These are phyloP conservation scores for Carassius auratus DNA, from an alignment of 2,113 vertebrate genomes.

Conservation along the genomic window DNA sequence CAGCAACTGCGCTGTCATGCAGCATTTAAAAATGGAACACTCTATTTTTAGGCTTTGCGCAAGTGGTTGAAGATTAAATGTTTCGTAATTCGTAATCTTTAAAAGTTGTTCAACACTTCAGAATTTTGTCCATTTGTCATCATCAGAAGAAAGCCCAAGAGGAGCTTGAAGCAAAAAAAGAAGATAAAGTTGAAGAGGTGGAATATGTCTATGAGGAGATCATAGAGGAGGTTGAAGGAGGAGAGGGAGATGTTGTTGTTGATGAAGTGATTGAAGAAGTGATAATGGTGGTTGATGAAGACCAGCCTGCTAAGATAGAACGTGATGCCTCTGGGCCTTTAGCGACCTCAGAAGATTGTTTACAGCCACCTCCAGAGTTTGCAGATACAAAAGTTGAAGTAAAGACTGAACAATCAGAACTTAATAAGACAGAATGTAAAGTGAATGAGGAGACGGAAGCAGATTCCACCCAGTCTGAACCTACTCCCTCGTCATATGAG, in stretches of 20 bases:
- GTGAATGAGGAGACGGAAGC: slow-evolving; percentile 54
- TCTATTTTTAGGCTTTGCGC: slow-evolving; percentile 32
- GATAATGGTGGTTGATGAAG: slow-evolving; percentile 48
- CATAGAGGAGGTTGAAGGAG: slow-evolving; percentile 64
- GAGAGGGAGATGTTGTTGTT: slow-evolving; percentile 65
- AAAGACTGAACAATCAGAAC: slow-evolving; percentile 43
- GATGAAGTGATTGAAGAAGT: slow-evolving; percentile 69
- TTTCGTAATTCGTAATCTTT: slow-evolving; percentile 3
- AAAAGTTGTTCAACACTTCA: neutral
- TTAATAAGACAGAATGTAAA: slow-evolving; percentile 31
- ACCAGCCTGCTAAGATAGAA: slow-evolving; percentile 8
- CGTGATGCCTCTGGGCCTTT: neutral
- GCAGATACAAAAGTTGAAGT: slow-evolving; percentile 40
- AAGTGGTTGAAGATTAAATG: slow-evolving; percentile 12
- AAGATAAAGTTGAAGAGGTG: slow-evolving; percentile 49
- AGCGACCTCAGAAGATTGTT: slow-evolving; percentile 17
- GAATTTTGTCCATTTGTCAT: slow-evolving; percentile 17
- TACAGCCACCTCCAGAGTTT: slow-evolving; percentile 31
- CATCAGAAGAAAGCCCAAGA: slow-evolving; percentile 64
- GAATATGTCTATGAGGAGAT: slow-evolving; percentile 65
- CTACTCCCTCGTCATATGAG: slow-evolving; percentile 43
- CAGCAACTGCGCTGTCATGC: slow-evolving; percentile 22
- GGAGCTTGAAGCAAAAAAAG: slow-evolving; percentile 49
- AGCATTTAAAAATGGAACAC: neutral
- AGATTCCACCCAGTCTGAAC: slow-evolving; percentile 14